A percentile compares a stretch with the other conserved stretches of the same genome.
Evolutionary conservation across 1,140 invertebrate genomes (phyloP).

Genomic region (Argopecten irradians): DNA sequence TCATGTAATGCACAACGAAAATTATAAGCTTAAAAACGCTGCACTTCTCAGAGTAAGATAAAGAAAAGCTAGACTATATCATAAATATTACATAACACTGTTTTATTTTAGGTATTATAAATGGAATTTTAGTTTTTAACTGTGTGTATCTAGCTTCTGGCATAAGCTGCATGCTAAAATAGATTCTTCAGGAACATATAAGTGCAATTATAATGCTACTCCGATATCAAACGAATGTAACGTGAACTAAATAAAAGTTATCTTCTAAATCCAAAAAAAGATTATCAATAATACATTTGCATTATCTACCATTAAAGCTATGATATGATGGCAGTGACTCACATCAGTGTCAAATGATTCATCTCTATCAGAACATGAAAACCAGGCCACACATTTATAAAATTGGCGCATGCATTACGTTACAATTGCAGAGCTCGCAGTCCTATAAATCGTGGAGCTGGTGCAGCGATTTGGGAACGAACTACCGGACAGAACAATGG

Average conservation of each 20-base stretch:
- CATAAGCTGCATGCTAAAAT: background rate
- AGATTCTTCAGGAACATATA: background rate
- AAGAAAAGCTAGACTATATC: too few species aligned
- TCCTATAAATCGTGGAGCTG: background rate
- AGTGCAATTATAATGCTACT: too few species aligned
- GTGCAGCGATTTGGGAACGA: background rate
- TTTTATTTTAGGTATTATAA: too few species aligned
- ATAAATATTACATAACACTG: too few species aligned
- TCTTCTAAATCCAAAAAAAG: background rate
- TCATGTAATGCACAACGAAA: too few species aligned
- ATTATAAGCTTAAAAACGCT: too few species aligned
- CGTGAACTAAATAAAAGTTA: too few species aligned
- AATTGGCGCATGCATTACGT: conserved; percentile 20
- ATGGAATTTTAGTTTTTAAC: too few species aligned
- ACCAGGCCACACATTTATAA: conserved; percentile 20
- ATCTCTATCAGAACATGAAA: background rate
- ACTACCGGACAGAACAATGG: background rate
- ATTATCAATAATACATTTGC: background rate
- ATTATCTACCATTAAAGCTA: background rate
- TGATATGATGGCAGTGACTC: background rate
- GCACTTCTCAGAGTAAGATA: too few species aligned
- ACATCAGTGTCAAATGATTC: background rate
- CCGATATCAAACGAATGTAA: too few species aligned
- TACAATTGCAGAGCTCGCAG: background rate
- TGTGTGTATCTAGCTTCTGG: too few species aligned